phyloP scores from a whole-genome alignment of 1,140 invertebrate genomes.

The Hyles vespertilio region DNA sequence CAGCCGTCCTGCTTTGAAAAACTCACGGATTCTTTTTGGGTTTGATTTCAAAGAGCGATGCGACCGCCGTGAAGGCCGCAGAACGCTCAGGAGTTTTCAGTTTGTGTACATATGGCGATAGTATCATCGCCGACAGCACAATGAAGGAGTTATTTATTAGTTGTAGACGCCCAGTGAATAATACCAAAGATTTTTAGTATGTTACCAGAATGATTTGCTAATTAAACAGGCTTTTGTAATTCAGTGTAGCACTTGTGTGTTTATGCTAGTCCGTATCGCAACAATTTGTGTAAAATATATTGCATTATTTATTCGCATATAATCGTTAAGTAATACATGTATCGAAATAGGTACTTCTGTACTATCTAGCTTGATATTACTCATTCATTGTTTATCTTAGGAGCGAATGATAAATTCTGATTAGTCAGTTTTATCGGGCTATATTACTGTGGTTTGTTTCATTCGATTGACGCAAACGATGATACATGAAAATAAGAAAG shows the following conservation, averaged over 20 bases:
- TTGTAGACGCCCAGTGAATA: conserved; percentile 56
- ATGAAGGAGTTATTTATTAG: conserved; percentile 42
- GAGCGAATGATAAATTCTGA: conserved; percentile 25
- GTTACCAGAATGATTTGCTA: conserved; percentile 15
- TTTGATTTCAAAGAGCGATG: conserved; percentile 11
- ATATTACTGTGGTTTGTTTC: conserved; percentile 19
- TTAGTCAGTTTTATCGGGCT: conserved; percentile 29
- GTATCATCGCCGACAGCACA: conserved; percentile 16
- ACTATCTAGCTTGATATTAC: conserved; percentile 26
- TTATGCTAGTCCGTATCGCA: conserved; percentile 61
- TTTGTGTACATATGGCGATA: conserved; percentile 22
- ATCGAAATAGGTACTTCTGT: conserved; percentile 27
- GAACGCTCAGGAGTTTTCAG: conserved; percentile 1
- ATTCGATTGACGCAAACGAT: conserved; percentile 32
- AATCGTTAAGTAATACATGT: conserved; percentile 27
- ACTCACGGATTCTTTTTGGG: conserved; percentile 11
- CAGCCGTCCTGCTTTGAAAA: conserved; percentile 87
- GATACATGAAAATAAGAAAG: conserved; percentile 14
- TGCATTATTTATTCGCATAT: conserved; percentile 40
- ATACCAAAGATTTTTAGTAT: conserved; percentile 58
- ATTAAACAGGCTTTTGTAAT: conserved; percentile 18
- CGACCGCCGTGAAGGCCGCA: conserved; percentile 4
- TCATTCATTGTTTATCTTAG: conserved; percentile 34
- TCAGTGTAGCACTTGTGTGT: conserved; percentile 24
- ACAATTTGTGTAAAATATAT: conserved; percentile 37